phyloP scores from a whole-genome alignment of 2,797 vertebrate species.

The Neosilurus mollespiculum region DNA sequence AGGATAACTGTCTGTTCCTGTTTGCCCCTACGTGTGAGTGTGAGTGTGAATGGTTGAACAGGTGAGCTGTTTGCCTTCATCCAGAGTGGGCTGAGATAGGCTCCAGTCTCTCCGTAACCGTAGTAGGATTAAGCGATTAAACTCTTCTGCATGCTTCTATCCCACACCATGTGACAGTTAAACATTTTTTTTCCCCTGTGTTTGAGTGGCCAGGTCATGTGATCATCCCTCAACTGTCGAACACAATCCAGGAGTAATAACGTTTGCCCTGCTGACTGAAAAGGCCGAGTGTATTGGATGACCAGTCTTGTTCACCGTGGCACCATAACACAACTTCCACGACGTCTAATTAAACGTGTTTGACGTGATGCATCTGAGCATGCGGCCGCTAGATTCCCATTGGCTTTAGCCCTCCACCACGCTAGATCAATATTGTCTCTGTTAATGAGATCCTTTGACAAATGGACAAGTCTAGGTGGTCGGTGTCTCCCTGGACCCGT shows the following conservation, averaged over 20 bases:
- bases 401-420: constrained; percentile 63
- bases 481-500: constrained; percentile 49
- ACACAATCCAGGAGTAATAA: constrained; percentile 19
- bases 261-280: constrained; percentile 42
- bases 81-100: no score
- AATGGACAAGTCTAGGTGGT: constrained; percentile 68
- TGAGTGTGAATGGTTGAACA: no score
- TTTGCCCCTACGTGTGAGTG: no score
- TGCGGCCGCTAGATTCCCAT: constrained; percentile 59
- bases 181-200: not conserved
- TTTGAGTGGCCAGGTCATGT: not conserved
- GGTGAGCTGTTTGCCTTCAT: no score
- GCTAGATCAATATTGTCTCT: constrained; percentile 74
- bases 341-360: constrained; percentile 53
- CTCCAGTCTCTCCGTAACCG: no score
- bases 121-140: no score
- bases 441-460: constrained; percentile 69
- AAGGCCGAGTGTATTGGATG: constrained; percentile 13
- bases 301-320: constrained; percentile 15
- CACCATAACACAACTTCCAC: constrained; percentile 37
- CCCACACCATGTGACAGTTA: not conserved
- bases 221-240: not conserved
- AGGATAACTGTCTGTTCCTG: no score
- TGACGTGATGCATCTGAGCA: constrained; percentile 17
- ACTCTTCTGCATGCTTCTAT: not conserved